Conservation (phyloP, 2,797 vertebrate species). For the Rhabdophis nuchalis region DNA sequence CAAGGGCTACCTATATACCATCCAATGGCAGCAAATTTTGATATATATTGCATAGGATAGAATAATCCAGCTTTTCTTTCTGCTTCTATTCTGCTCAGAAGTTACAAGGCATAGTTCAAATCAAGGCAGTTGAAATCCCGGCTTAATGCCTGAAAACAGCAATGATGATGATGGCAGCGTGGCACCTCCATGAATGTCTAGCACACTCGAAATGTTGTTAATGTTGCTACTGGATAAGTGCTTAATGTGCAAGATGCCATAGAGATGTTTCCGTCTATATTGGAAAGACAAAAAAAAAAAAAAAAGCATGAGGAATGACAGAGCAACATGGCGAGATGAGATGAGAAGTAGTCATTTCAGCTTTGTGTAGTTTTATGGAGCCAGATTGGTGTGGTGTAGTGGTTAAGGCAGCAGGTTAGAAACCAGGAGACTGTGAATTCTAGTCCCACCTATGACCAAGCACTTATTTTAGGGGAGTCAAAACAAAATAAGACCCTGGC, state of each 20-base stretch:
- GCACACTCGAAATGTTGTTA: constrained; percentile 72
- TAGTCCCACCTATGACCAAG: not conserved
- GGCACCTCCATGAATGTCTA: constrained; percentile 57
- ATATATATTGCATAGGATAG: not conserved
- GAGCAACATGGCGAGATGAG: not conserved
- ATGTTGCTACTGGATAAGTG: constrained; percentile 66
- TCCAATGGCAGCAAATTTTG: not conserved
- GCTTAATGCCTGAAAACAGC: constrained; percentile 66
- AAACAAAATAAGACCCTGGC: no score
- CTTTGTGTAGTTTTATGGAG: not conserved
- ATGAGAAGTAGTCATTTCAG: not conserved
- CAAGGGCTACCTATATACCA: not conserved
- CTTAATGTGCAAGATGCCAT: constrained; percentile 80
- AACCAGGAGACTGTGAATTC: not conserved
- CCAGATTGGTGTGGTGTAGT: not conserved
- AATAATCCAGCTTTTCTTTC: not conserved
- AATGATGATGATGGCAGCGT: constrained; percentile 5
- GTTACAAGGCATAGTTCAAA: not conserved
- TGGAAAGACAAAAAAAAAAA: constrained; percentile 14
- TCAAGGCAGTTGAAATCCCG: constrained; percentile 33
- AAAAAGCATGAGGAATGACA: constrained; percentile 11
- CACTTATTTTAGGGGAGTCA: no score
- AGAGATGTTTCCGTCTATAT: constrained; percentile 77
- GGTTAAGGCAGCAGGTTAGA: not conserved
- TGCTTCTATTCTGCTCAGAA: not conserved